phyloP scores from a whole-genome alignment of 30 jellyfish, hydroid and myxozoan genomes.

The Chrysaora quinquecirrha region DNA sequence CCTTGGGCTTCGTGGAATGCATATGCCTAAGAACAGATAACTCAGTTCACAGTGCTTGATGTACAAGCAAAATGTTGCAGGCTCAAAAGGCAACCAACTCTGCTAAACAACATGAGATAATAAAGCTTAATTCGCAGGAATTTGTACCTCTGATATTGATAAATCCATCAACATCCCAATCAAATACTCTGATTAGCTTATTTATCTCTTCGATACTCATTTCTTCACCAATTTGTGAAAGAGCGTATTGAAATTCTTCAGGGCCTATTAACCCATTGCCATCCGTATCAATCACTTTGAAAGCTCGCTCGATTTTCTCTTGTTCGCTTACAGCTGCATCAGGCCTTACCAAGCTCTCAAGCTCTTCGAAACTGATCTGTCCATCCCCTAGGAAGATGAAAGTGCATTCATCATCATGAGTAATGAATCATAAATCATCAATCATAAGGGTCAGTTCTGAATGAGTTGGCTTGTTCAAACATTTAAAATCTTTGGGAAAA shows the following conservation, averaged over 20 bases:
- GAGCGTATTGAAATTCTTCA: constrained; percentile 44
- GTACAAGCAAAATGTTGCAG: too few species aligned
- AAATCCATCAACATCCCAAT: constrained; percentile 60
- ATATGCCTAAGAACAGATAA: too few species aligned
- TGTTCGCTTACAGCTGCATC: constrained; percentile 15
- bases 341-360: constrained; percentile 52
- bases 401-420: background rate
- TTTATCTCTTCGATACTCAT: constrained; percentile 41
- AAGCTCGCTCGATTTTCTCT: constrained; percentile 50
- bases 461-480: too few species aligned
- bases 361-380: constrained; percentile 57
- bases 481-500: too few species aligned
- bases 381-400: constrained; percentile 43
- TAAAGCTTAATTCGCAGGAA: too few species aligned
- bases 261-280: constrained; percentile 65
- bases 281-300: constrained; percentile 46
- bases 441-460: too few species aligned
- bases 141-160: constrained; percentile 32
- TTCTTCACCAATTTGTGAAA: constrained; percentile 61
- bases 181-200: constrained; percentile 50
- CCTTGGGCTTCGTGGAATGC: too few species aligned
- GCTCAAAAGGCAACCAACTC: too few species aligned
- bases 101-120: too few species aligned
- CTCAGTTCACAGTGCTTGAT: too few species aligned
- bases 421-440: background rate